Evolutionary conservation across 2,113 vertebrate genomes (phyloP).

Genomic region (Hemicordylus capensis): DNA sequence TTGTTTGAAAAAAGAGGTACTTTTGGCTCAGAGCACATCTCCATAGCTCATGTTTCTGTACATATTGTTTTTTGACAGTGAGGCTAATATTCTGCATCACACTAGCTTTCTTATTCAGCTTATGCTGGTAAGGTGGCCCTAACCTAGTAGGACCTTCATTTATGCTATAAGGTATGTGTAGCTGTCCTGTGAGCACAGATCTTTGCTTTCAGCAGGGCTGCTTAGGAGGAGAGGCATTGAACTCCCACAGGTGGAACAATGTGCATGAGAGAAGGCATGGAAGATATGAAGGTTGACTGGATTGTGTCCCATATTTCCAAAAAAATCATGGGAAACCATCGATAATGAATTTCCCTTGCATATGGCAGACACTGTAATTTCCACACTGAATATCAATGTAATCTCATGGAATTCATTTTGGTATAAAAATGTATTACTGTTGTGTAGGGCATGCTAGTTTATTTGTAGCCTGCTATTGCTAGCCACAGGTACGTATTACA

Average conservation of each 20-base stretch:
- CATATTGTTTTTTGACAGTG: too few relatives aligned
- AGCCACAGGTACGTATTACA: not conserved
- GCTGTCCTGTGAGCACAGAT: not conserved
- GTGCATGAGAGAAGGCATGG: not conserved
- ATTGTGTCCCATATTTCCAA: not conserved
- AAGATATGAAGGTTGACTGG: not conserved
- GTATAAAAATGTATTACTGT: not conserved
- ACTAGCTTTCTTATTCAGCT: too few relatives aligned
- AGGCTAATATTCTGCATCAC: not conserved
- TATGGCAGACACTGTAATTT: not conserved
- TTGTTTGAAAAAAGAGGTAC: too few relatives aligned
- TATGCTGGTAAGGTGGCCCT: not conserved
- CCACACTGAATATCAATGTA: not conserved
- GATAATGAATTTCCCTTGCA: not conserved
- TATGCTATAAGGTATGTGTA: not conserved
- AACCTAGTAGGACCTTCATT: not conserved
- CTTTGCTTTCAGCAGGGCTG: not conserved
- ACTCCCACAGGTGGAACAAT: not conserved
- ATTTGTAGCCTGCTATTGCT: not conserved
- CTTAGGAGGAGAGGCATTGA: not conserved
- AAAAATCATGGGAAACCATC: not conserved
- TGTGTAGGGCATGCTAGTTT: not conserved
- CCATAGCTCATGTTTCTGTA: too few relatives aligned
- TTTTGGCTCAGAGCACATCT: too few relatives aligned
- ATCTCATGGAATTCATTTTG: not conserved